These are phyloP conservation scores for Trachemys scripta DNA, from an alignment of 2,113 vertebrate genomes.

Conservation along the genomic window DNA sequence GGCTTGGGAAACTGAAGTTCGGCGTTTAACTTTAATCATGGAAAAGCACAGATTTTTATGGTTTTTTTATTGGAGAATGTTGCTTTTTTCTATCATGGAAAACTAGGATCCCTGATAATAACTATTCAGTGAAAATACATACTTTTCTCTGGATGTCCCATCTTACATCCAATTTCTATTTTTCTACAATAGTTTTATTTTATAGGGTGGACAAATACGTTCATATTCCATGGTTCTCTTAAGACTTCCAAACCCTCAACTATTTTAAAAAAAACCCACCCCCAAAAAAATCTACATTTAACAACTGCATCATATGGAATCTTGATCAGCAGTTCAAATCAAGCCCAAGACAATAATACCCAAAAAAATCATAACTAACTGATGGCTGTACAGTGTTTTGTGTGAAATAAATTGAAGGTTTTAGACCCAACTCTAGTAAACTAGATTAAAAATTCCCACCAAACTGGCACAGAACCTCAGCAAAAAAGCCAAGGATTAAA, in stretches of 20 bases:
- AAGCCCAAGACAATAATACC: background rate
- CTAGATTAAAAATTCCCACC: background rate
- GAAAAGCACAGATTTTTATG: background rate
- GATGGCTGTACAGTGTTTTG: background rate
- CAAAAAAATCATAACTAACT: background rate
- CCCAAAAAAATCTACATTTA: background rate
- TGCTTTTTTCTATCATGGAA: background rate
- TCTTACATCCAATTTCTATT: background rate
- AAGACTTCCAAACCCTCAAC: background rate
- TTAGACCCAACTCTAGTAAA: background rate
- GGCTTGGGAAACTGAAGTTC: background rate
- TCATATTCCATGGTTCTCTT: background rate
- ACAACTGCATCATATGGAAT: background rate
- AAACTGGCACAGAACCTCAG: background rate
- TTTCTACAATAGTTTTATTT: background rate
- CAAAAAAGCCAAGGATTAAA: slow-evolving; percentile 29
- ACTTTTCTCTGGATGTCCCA: background rate
- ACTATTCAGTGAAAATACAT: slow-evolving; percentile 34
- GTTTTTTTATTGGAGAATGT: background rate
- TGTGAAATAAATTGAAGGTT: background rate
- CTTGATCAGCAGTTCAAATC: background rate
- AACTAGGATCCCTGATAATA: background rate
- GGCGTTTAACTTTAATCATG: background rate
- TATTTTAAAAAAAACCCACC: background rate
- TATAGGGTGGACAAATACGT: background rate